Percentiles rank a stretch among this genome's conserved stretches.
phyloP scores from a whole-genome alignment of 2,888 invertebrate species.

The Neoascia interrupta region DNA sequence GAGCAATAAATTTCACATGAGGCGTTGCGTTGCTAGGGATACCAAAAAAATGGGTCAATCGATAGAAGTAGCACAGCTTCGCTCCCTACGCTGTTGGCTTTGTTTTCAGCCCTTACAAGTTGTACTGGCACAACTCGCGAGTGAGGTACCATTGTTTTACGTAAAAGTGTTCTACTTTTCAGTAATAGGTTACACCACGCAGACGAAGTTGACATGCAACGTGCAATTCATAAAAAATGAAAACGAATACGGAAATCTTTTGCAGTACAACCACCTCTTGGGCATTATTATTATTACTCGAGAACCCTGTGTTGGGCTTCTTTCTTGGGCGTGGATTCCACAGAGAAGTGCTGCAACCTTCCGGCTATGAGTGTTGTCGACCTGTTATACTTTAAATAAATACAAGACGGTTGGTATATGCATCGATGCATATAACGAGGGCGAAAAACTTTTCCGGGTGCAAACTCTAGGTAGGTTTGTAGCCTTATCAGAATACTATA shows the following conservation, averaged over 20 bases:
- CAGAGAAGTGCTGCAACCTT: neutral
- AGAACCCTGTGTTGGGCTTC: neutral
- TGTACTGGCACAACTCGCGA: no score
- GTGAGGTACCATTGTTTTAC: no score
- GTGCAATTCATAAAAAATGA: neutral
- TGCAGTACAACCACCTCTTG: constrained; percentile 2
- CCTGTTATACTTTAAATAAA: constrained; percentile 13
- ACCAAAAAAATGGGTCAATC: no score
- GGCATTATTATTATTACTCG: constrained; percentile 29
- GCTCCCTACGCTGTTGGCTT: no score
- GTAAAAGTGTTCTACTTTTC: no score
- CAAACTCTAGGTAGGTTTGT: no score
- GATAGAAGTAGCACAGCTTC: no score
- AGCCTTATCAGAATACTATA: no score
- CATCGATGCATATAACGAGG: neutral
- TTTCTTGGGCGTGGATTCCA: neutral
- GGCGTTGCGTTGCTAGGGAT: no score
- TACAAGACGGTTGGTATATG: neutral
- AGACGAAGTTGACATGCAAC: constrained; percentile 20
- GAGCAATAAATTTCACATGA: no score
- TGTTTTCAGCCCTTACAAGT: no score
- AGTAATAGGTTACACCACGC: no score
- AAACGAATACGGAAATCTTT: constrained; percentile 35
- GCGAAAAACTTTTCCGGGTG: constrained; percentile 11
- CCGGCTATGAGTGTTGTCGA: constrained; percentile 40